Evolutionary conservation across 2,113 vertebrate species (phyloP), one percentile per base, ranked within the genome.

Genomic region (Seriola rivoliana): DNA sequence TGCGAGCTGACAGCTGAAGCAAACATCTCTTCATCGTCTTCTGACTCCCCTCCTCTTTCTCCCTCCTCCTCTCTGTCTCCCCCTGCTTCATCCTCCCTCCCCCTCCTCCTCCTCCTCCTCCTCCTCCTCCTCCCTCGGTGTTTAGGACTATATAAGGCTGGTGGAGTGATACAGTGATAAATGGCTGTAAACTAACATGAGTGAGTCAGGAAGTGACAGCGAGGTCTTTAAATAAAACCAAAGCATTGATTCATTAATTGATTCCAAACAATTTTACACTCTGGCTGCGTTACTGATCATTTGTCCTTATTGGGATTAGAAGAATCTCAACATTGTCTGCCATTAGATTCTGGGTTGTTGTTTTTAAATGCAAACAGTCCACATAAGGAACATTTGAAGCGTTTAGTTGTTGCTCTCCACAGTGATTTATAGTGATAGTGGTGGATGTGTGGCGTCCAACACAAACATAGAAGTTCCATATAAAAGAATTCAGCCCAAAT

Each of bases 111-210:
- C n/a, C 25, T 17, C 11, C 17, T 13, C 65, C 32, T 40, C 38
- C 60, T 25, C 52, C 75, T 57, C 58, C 81, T 63, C 80, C 73
- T 50, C 65, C 36, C 44, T 54, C 0, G 0, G 36, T 25, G 55
- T 71, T 82, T 59, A 90, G 72, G 67, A 58, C 94, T 91, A 92
- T 93, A 94, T 94, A 92, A 92, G 94, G 93, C 80, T 5, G 76
- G 62, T 73, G 65, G 44, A 46, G 34, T 29, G 60, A 36, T n/a
- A n/a, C 16, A 19, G 1, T 74, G 72, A 84, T 63, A 44, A 65
- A 85, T 73, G 19, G 10, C 44, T 68, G 36, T n/a, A 69, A 64
- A 75, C 38, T 10, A 60, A 23, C 9, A 50, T 12, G 36, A 81
- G 17, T 50, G 12, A 75, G 36, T 62, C 34, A 40, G 60, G 21